Conservation (phyloP, 2,797 vertebrate genomes). For the Graptemys geographica region DNA sequence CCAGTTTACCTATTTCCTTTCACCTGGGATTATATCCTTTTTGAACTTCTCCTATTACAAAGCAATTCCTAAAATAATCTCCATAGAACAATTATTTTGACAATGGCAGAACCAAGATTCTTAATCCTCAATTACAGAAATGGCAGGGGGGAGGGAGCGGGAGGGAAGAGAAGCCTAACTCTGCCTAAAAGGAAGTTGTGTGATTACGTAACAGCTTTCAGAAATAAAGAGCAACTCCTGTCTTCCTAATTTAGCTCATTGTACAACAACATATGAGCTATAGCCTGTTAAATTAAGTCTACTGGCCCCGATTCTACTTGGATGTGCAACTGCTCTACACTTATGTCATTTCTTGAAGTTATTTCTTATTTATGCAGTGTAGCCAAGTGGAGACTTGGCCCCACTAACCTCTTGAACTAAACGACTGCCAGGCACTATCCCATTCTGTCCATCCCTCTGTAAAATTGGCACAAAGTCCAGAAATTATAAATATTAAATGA, state of each 20-base stretch:
- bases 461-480: not conserved
- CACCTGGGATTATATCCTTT: not conserved
- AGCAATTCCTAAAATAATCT: not conserved
- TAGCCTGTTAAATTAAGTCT: not conserved
- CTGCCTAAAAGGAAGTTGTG: not conserved
- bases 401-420: not conserved
- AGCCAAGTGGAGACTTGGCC: not conserved
- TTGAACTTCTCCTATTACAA: not conserved
- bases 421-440: not conserved
- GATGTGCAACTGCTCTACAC: not conserved
- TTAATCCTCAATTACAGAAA: rapidly evolving
- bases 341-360: not conserved
- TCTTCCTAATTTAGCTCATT: not conserved
- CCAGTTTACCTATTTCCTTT: not conserved
- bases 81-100: not conserved
- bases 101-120: not conserved
- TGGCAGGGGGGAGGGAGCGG: not conserved
- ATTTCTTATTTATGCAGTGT: not conserved
- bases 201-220: not conserved
- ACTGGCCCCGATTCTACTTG: not conserved
- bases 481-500: slow-evolving; percentile 35
- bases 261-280: not conserved
- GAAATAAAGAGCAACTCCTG: not conserved
- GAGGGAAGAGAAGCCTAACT: not conserved
- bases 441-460: not conserved